These are phyloP conservation scores for Bombus confusus DNA, from an alignment of 1,140 invertebrate genomes.

Conservation along the genomic window DNA sequence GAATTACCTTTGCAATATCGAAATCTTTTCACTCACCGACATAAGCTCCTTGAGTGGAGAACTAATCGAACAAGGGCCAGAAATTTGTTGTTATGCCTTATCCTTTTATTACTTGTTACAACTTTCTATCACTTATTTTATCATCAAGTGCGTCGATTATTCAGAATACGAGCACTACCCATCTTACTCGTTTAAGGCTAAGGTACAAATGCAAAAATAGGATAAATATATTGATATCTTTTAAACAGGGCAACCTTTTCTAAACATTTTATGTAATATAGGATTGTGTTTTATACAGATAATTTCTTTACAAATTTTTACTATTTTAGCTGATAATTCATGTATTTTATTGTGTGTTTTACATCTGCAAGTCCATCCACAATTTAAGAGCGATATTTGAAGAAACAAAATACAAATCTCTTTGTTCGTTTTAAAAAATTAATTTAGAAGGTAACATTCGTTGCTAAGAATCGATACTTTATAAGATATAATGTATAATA, in stretches of 20 bases:
- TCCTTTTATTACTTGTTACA: slow-evolving; percentile 69
- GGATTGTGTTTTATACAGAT: not conserved
- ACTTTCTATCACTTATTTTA: slow-evolving; percentile 78
- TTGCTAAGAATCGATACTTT: not conserved
- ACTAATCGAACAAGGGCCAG: slow-evolving; percentile 75
- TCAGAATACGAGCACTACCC: slow-evolving; percentile 71
- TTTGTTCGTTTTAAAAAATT: not conserved
- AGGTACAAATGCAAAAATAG: not conserved
- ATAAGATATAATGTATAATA: not conserved
- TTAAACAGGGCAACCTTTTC: slow-evolving; percentile 3
- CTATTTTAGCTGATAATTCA: not conserved
- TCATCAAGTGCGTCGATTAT: slow-evolving; percentile 74
- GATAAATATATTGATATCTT: slow-evolving; percentile 10
- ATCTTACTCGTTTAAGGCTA: slow-evolving; percentile 71
- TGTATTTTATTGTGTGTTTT: not conserved
- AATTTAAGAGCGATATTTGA: not conserved
- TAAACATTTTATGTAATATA: not conserved
- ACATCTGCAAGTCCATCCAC: not conserved
- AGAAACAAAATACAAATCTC: not conserved
- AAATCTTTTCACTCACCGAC: slow-evolving; percentile 87
- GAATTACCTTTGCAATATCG: slow-evolving; percentile 88
- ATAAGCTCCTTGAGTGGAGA: slow-evolving; percentile 86
- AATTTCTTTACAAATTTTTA: slow-evolving; percentile 11
- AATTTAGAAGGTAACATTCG: not conserved
- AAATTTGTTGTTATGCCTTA: slow-evolving; percentile 75